Evolutionary conservation across 2,888 invertebrate species (phyloP).

Genomic region (Hydraecia micacea): DNA sequence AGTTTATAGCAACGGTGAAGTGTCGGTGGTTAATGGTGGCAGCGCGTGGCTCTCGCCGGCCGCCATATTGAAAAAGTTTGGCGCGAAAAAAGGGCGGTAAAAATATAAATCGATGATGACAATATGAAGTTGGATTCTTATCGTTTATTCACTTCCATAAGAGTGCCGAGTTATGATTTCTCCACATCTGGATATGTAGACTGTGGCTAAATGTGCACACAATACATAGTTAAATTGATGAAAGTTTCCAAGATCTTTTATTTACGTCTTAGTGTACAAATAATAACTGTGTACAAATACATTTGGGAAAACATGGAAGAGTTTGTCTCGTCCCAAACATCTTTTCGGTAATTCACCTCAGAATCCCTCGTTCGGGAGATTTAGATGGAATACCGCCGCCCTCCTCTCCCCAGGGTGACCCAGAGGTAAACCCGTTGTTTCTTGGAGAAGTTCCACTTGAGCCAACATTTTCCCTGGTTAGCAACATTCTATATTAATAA

Average conservation of each 20-base stretch:
- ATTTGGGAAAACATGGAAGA: slow-evolving; percentile 65
- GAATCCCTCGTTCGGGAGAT: slow-evolving; percentile 85
- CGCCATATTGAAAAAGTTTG: slow-evolving; percentile 90
- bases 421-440: slow-evolving; percentile 87
- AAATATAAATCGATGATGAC: slow-evolving; percentile 73
- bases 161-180: slow-evolving; percentile 19
- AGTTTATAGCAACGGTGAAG: slow-evolving; percentile 90
- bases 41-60: slow-evolving; percentile 86
- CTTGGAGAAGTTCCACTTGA: slow-evolving; percentile 80
- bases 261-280: slow-evolving; percentile 29
- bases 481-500: slow-evolving; percentile 57
- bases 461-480: slow-evolving; percentile 65
- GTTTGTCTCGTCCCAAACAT: slow-evolving; percentile 79
- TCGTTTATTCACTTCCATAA: slow-evolving; percentile 40
- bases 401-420: slow-evolving; percentile 84
- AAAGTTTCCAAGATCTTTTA: slow-evolving; percentile 10
- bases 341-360: slow-evolving; percentile 86
- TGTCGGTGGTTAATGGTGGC: slow-evolving; percentile 90
- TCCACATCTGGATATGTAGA: neutral
- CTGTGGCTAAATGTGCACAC: neutral
- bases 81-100: slow-evolving; percentile 85
- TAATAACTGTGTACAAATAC: slow-evolving; percentile 63
- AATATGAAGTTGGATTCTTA: slow-evolving; percentile 61
- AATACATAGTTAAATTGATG: neutral
- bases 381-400: slow-evolving; percentile 85